Evolutionary conservation across 1,140 invertebrate species (phyloP), one percentile per base, ranked within the genome.

Genomic region (Temnothorax longispinosus): DNA sequence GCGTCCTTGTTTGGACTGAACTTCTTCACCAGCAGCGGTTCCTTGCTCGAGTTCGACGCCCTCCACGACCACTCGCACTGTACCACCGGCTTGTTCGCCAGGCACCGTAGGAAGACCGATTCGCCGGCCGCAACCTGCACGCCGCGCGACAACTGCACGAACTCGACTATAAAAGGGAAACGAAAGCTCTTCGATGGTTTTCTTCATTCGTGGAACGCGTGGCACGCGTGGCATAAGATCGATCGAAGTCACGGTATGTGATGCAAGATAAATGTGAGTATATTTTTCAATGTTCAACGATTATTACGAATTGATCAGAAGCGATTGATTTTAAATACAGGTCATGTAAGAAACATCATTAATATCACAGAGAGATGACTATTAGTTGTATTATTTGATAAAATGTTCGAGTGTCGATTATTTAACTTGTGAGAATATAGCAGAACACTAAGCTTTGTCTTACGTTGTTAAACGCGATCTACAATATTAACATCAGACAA

Each of bases 51-150:
- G 87, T 95, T 93, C 60, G 93, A 93, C 32, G 94, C 88, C 82
- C 92, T 93, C 94, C 94, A 95, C 52, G 94, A 94, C 95, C 95
- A 95, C 82, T 95, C 94, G 89, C 95, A 95, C 75, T 94, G 93
- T 64, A 92, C 92, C 64, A 95, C 95, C 44, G 94, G 94, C 77
- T 95, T 95, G 89, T 95, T 94, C 71, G 92, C 92, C 62, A 95
- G 80, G 85, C 95, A 95, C 21, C 93, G 91, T 60, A 95, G 88
- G 0, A 94, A 90, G 35, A 94, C 94, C 4, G 94, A 94, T 87
- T 95, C 95, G 15, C 95, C 94, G 11, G 93, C 92, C 5, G 94
- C 92, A 86, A 94, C 94, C 86, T 95, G 94, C 15, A 95, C 93
- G 58, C 93, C 95, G 64, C 92, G 93, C 38, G 95, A 95, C 75